A percentile compares a stretch with the other conserved stretches of the same genome.
These are phyloP conservation scores for Noctua pronuba DNA, from an alignment of 2,888 invertebrate species.

Conservation along the genomic window DNA sequence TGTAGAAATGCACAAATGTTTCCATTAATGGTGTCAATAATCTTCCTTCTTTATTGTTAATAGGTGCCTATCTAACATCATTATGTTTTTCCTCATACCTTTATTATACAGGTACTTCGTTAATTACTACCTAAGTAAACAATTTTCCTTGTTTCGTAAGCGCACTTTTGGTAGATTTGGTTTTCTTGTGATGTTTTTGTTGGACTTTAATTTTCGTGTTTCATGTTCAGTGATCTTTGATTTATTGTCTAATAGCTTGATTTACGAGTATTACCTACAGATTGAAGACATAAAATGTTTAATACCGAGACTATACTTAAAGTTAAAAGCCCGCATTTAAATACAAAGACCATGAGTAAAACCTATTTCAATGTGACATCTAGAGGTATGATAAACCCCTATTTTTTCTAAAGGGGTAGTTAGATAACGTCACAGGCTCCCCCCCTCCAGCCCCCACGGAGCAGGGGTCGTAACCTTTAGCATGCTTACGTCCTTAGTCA, in stretches of 20 bases:
- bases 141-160: background rate
- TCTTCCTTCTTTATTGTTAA: background rate
- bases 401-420: slow-evolving; percentile 71
- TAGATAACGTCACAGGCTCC: slow-evolving; percentile 80
- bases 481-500: slow-evolving; percentile 74
- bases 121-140: background rate
- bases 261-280: background rate
- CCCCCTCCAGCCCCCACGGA: slow-evolving; percentile 73
- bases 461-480: slow-evolving; percentile 85
- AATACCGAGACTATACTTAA: background rate
- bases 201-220: background rate
- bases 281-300: background rate
- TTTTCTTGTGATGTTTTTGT: slow-evolving; percentile 9
- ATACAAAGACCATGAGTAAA: slow-evolving; percentile 8
- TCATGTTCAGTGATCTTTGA: background rate
- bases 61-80: background rate
- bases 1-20: background rate
- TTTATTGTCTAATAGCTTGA: background rate
- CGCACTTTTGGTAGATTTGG: background rate
- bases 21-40: background rate
- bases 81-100: background rate
- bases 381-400: slow-evolving; percentile 31
- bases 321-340: background rate
- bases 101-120: background rate
- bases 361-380: slow-evolving; percentile 33